These are phyloP conservation scores for Micropterix aruncella DNA, from an alignment of 2,888 invertebrate species.

Conservation along the genomic window DNA sequence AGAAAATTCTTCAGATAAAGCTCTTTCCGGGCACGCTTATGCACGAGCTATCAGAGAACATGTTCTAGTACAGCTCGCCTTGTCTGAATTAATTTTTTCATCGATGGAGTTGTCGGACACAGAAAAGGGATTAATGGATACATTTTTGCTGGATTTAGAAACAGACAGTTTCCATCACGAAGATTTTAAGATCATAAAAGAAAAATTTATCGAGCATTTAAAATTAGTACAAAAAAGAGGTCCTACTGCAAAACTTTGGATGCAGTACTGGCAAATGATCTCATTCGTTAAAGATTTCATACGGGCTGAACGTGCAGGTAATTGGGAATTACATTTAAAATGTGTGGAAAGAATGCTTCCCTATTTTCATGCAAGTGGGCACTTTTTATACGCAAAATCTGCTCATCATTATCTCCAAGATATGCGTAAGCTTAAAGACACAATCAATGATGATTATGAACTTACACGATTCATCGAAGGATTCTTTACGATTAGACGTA, in stretches of 20 bases:
- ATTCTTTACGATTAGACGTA: constrained; percentile 12
- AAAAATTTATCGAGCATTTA: constrained; percentile 11
- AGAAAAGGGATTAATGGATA: constrained; percentile 13
- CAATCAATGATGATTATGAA: constrained; percentile 13
- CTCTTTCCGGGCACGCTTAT: constrained; percentile 17
- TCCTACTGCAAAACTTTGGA: constrained; percentile 14
- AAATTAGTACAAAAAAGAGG: constrained; percentile 12
- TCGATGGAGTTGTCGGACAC: constrained; percentile 10
- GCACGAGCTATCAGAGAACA: constrained; percentile 14
- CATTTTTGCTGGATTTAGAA: constrained; percentile 11
- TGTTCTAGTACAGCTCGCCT: constrained; percentile 14
- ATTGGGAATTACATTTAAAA: constrained; percentile 14
- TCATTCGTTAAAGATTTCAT: constrained; percentile 14
- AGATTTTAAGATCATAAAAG: constrained; percentile 10
- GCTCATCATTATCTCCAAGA: constrained; percentile 15
- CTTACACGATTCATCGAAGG: constrained; percentile 11
- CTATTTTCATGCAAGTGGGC: constrained; percentile 13
- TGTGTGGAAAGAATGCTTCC: constrained; percentile 12
- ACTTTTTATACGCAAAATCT: constrained; percentile 15
- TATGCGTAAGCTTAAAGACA: constrained; percentile 12
- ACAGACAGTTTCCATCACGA: constrained; percentile 10
- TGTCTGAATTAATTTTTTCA: constrained; percentile 13
- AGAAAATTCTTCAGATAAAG: constrained; percentile 15
- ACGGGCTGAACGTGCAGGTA: constrained; percentile 14
- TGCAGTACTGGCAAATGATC: constrained; percentile 14